Conservation (phyloP, 2,113 vertebrate genomes). For the Romanogobio albipinnatus region DNA sequence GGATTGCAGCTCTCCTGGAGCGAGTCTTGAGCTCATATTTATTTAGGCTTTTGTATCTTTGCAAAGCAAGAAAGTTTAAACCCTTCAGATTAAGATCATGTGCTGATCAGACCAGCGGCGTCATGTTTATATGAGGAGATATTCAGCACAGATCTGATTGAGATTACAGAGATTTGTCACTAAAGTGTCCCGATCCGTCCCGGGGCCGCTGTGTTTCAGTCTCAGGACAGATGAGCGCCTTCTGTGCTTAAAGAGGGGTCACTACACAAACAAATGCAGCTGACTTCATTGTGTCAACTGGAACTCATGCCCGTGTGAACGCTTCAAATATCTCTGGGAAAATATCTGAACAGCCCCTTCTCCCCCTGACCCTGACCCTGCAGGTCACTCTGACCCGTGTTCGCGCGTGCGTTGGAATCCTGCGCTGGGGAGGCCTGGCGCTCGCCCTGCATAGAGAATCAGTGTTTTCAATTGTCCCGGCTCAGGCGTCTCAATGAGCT, state of each 20-base stretch:
- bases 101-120: neutral
- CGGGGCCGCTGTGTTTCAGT: neutral
- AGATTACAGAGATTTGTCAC: neutral
- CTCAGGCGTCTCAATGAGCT: constrained; percentile 65
- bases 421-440: constrained; percentile 9
- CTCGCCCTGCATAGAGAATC: constrained; percentile 55
- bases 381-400: constrained; percentile 28
- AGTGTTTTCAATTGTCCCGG: constrained; percentile 63
- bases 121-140: neutral
- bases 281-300: constrained; percentile 27
- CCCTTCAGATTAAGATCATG: neutral
- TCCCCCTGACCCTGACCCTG: constrained; percentile 46
- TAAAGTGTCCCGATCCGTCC: neutral
- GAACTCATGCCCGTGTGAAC: neutral
- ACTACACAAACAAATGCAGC: constrained; percentile 2
- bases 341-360: constrained; percentile 35
- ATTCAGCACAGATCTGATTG: neutral
- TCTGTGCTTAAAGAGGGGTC: neutral
- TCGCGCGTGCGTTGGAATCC: constrained; percentile 68
- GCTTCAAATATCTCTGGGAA: constrained; percentile 47
- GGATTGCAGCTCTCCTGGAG: no score
- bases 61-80: neutral
- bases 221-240: constrained; percentile 22
- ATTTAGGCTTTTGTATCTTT: no score
- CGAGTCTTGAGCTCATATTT: no score